phyloP scores from a whole-genome alignment of 1,140 invertebrate genomes.

The Varroa destructor region DNA sequence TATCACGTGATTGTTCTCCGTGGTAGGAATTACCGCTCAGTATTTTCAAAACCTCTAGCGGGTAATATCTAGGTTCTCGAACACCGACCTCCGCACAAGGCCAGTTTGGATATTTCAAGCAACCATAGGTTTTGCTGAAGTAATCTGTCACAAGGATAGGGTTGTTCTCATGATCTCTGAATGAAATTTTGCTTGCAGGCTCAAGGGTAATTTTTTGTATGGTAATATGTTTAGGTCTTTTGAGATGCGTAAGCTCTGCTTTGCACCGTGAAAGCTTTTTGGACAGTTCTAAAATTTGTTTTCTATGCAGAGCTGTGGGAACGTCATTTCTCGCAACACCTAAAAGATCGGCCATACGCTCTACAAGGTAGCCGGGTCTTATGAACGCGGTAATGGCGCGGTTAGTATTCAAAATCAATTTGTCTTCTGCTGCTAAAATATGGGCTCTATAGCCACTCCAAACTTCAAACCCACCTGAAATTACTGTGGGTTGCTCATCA shows the following conservation, averaged over 20 bases:
- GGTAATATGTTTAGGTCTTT: neutral
- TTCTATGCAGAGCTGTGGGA: neutral
- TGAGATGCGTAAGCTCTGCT: neutral
- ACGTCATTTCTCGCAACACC: neutral
- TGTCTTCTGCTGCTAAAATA: neutral
- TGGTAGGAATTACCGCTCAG: neutral
- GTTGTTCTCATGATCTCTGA: neutral
- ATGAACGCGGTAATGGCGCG: neutral
- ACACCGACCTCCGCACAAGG: neutral
- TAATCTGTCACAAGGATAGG: neutral
- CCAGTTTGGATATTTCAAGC: neutral
- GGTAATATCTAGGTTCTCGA: neutral
- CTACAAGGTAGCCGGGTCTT: neutral
- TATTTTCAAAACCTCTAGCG: neutral
- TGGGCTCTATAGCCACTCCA: constrained; percentile 15
- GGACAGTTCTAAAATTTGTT: neutral
- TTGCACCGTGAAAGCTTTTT: neutral
- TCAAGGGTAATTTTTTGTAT: neutral
- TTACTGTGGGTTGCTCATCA: neutral
- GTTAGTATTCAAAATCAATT: neutral
- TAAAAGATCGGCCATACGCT: neutral
- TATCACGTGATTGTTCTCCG: neutral
- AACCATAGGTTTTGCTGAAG: neutral
- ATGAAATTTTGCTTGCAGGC: neutral
- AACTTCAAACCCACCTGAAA: neutral